Evolutionary conservation across 2,888 invertebrate genomes (phyloP).

Genomic region (Tromatobia lineatoria): DNA sequence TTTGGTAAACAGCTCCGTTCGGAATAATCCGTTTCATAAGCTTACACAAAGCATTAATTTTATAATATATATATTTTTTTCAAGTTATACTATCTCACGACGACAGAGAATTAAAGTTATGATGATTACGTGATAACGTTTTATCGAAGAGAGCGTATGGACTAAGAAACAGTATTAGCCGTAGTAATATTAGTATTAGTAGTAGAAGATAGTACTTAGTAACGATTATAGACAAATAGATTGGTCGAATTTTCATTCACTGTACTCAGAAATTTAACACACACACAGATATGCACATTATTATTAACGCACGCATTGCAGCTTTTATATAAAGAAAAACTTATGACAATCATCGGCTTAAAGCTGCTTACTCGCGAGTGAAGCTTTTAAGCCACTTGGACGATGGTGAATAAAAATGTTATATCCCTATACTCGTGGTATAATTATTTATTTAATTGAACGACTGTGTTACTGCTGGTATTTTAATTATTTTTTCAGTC

Average conservation of each 20-base stretch:
- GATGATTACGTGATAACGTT: slow-evolving; percentile 47
- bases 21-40: slow-evolving; percentile 45
- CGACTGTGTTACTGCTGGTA: slow-evolving; percentile 6
- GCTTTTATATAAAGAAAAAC: slow-evolving; percentile 6
- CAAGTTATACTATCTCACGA: slow-evolving; percentile 44
- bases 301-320: slow-evolving; percentile 34
- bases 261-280: slow-evolving; percentile 65
- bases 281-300: slow-evolving; percentile 59
- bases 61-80: slow-evolving; percentile 18
- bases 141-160: slow-evolving; percentile 1
- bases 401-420: slow-evolving; percentile 55
- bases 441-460: slow-evolving; percentile 32
- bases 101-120: slow-evolving; percentile 55
- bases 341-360: slow-evolving; percentile 28
- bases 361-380: slow-evolving; percentile 52
- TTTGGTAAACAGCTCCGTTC: slow-evolving; percentile 67
- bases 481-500: slow-evolving; percentile 21
- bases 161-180: background rate
- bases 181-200: slow-evolving; percentile 13
- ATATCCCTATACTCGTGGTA: slow-evolving; percentile 54
- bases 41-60: slow-evolving; percentile 58
- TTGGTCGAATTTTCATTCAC: slow-evolving; percentile 80
- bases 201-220: slow-evolving; percentile 39
- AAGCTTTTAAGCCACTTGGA: slow-evolving; percentile 50
- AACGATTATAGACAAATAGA: slow-evolving; percentile 81